Evolutionary conservation across 2,113 vertebrate genomes (phyloP).

Genomic region (Anguilla rostrata): DNA sequence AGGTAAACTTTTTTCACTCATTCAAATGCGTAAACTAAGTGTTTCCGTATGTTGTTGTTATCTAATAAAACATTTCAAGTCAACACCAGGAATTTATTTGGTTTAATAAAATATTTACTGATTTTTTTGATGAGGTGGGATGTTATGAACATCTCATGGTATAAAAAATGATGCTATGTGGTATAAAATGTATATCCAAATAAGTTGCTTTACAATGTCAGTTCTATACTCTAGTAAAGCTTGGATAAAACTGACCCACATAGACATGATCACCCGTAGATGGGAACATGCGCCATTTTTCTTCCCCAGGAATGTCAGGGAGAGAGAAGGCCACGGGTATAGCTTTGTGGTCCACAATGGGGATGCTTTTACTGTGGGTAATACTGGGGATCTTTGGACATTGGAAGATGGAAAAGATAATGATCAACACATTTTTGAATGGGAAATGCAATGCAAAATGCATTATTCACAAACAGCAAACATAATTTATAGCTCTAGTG

Average conservation of each 20-base stretch:
- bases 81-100: neutral
- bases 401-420: constrained; percentile 14
- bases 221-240: neutral
- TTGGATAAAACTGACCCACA: neutral
- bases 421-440: constrained; percentile 27
- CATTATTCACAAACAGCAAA: constrained; percentile 43
- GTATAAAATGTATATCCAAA: neutral
- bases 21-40: neutral
- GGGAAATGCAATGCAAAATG: neutral
- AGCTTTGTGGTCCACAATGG: neutral
- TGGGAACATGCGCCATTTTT: neutral
- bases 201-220: neutral
- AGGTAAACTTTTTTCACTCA: neutral
- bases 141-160: too few species aligned
- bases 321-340: constrained; percentile 10
- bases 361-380: neutral
- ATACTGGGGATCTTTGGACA: neutral
- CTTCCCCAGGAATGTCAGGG: neutral
- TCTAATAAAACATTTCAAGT: neutral
- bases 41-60: neutral
- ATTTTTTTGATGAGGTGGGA: too few species aligned
- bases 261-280: neutral
- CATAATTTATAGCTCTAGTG: constrained; percentile 29
- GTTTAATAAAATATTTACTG: too few species aligned
- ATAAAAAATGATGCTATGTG: neutral